phyloP scores from a whole-genome alignment of 1,140 invertebrate species.

The Drosophila sulfurigaster region DNA sequence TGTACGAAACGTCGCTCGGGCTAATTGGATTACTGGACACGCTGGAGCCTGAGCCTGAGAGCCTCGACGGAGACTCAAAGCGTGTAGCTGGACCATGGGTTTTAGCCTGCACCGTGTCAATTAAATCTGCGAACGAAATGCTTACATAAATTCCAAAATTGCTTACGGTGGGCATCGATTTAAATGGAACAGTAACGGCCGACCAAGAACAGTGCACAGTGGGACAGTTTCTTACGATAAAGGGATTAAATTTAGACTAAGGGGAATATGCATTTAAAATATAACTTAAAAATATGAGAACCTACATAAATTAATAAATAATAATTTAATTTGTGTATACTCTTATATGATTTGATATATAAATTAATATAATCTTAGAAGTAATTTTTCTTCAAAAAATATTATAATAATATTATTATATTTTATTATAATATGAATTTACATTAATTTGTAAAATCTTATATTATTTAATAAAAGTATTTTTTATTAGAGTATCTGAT shows the following conservation, averaged over 20 bases:
- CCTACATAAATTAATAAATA: not conserved
- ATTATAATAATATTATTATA: not conserved
- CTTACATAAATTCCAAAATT: slow-evolving; percentile 82
- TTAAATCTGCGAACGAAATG: slow-evolving; percentile 81
- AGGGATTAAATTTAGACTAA: not conserved
- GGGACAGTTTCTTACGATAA: not conserved
- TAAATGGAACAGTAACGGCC: slow-evolving; percentile 64
- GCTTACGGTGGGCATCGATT: slow-evolving; percentile 81
- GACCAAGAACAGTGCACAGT: slow-evolving; percentile 4
- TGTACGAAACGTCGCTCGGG: slow-evolving; percentile 77
- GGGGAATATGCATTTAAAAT: not conserved
- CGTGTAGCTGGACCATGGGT: not conserved
- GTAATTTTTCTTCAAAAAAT: too few relatives aligned
- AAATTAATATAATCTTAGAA: too few relatives aligned
- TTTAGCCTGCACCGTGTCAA: slow-evolving; percentile 68
- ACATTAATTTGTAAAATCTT: too few relatives aligned
- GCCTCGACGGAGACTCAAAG: not conserved
- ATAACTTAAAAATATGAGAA: not conserved
- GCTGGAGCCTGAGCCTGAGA: not conserved
- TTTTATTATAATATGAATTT: too few relatives aligned
- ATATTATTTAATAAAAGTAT: too few relatives aligned
- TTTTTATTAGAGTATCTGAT: too few relatives aligned
- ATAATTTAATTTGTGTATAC: not conserved
- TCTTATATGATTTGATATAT: not conserved
- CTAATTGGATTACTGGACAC: slow-evolving; percentile 74